Evolutionary conservation across 2,113 vertebrate genomes (phyloP).

Genomic region (Haliaeetus leucogaster): DNA sequence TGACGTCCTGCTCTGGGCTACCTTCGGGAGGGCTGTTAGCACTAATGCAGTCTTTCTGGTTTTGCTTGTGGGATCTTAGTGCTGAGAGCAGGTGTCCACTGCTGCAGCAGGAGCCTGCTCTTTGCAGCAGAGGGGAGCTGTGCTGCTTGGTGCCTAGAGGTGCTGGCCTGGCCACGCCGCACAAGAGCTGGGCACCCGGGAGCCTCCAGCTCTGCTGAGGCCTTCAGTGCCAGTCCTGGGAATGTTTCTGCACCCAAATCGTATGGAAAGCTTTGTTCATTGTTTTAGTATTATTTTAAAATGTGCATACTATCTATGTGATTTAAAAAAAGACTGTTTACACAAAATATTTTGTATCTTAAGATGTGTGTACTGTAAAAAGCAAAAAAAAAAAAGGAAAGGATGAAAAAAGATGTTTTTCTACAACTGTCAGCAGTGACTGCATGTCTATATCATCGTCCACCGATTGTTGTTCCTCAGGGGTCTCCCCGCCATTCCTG

Average conservation of each 20-base stretch:
- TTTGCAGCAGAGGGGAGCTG: neutral
- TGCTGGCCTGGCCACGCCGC: neutral
- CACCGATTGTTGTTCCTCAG: neutral
- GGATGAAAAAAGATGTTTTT: conserved; percentile 27
- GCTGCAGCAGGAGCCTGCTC: neutral
- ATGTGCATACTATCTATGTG: conserved; percentile 6
- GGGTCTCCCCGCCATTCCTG: conserved; percentile 30
- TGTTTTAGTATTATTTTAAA: conserved; percentile 37
- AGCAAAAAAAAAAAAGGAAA: neutral
- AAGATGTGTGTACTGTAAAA: conserved; percentile 61
- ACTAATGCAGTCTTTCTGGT: neutral
- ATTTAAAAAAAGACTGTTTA: conserved; percentile 61
- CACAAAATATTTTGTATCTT: conserved; percentile 53
- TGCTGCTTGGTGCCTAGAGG: neutral
- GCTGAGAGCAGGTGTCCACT: neutral
- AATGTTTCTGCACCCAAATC: neutral
- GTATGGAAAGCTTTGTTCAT: neutral
- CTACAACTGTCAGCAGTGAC: conserved; percentile 17
- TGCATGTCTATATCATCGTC: conserved; percentile 8
- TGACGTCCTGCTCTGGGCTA: neutral
- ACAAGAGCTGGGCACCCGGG: neutral
- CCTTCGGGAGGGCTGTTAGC: neutral
- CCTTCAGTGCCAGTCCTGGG: neutral
- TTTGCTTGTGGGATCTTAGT: neutral
- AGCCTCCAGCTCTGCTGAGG: neutral